These are phyloP conservation scores for Teleopsis dalmanni DNA, from an alignment of 1,140 invertebrate genomes.

Conservation along the genomic window DNA sequence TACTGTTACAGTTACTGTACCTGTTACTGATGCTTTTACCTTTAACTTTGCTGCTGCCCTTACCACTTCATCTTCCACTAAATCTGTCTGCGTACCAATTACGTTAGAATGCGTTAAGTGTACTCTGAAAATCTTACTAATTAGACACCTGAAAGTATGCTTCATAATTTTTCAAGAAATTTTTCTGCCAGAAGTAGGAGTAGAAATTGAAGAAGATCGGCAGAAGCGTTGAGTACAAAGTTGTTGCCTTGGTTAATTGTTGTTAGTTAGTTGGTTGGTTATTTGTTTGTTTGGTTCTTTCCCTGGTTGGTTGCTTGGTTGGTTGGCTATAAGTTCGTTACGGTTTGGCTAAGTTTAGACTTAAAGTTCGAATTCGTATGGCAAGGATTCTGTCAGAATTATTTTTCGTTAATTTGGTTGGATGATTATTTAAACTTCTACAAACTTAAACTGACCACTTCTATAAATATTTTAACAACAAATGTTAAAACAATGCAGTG, in stretches of 20 bases:
- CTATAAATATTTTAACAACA: too few species aligned
- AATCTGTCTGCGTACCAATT: neutral
- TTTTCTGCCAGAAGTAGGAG: neutral
- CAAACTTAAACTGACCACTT: too few species aligned
- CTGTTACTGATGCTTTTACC: neutral
- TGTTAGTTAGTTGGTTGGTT: neutral
- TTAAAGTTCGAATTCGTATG: too few species aligned
- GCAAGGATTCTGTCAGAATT: too few species aligned
- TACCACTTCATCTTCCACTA: neutral
- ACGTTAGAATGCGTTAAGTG: neutral
- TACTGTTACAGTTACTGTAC: neutral
- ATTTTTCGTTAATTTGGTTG: too few species aligned
- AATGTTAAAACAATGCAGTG: too few species aligned
- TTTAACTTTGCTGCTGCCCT: neutral
- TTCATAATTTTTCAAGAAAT: neutral
- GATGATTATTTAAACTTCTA: too few species aligned
- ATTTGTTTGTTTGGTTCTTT: neutral
- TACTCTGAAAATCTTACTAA: conserved; percentile 2
- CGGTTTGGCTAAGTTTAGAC: neutral
- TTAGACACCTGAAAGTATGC: neutral
- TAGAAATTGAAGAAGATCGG: neutral
- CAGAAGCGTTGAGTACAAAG: neutral
- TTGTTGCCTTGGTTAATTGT: neutral
- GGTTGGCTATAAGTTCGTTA: neutral
- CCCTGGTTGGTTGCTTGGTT: neutral